Evolutionary conservation across 2,888 invertebrate genomes (phyloP).

Genomic region (Drosophila recens): DNA sequence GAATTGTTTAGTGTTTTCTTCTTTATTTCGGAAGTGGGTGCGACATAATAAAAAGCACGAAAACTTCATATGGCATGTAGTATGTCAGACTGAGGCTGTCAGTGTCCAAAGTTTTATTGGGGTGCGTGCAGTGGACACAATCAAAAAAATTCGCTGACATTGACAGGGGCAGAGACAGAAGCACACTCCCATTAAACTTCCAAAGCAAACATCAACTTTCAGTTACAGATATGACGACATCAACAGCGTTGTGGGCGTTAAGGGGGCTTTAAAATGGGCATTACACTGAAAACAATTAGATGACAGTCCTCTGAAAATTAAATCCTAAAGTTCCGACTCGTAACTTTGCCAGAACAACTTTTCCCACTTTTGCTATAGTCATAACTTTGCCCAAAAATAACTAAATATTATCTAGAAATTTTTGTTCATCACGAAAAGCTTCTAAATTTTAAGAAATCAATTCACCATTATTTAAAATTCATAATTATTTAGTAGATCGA

Average conservation of each 20-base stretch:
- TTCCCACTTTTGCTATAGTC: too few relatives aligned
- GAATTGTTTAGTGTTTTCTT: not conserved
- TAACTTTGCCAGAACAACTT: too few relatives aligned
- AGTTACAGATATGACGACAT: slow-evolving; percentile 54
- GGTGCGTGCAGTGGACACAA: slow-evolving; percentile 52
- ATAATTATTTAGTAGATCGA: not conserved
- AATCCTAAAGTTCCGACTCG: too few relatives aligned
- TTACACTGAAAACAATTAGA: slow-evolving; percentile 5
- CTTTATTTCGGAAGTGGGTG: slow-evolving; percentile 39
- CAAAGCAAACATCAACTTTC: slow-evolving; percentile 44
- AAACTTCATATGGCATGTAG: slow-evolving; percentile 23
- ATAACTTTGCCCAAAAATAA: not conserved
- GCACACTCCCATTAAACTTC: slow-evolving; percentile 53
- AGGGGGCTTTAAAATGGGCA: not conserved
- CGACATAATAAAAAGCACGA: slow-evolving; percentile 23
- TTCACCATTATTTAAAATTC: too few relatives aligned
- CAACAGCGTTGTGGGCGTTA: slow-evolving; percentile 7
- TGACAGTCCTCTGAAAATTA: not conserved
- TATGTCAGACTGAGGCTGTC: slow-evolving; percentile 35
- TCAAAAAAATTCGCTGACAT: slow-evolving; percentile 27
- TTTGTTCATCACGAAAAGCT: not conserved
- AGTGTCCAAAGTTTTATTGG: slow-evolving; percentile 37
- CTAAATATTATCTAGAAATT: not conserved
- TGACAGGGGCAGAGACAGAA: not conserved
- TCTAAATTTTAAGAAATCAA: not conserved